phyloP scores from a whole-genome alignment of 2,888 invertebrate genomes.

The Brachypalpus laphriformis region DNA sequence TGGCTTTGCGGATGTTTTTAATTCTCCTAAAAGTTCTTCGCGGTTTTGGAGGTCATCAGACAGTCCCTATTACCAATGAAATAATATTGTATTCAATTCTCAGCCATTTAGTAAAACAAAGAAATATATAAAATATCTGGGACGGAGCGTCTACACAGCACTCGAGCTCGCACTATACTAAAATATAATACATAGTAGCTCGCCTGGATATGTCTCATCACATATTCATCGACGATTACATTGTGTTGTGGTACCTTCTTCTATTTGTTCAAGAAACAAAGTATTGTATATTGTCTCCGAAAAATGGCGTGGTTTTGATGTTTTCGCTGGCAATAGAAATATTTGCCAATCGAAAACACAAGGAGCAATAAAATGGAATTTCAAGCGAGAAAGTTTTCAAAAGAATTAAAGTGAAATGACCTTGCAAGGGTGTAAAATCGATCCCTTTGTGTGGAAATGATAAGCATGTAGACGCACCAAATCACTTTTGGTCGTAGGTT shows the following conservation, averaged over 20 bases:
- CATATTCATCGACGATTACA: constrained; percentile 10
- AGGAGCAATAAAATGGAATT: constrained; percentile 27
- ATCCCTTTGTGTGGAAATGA: constrained; percentile 51
- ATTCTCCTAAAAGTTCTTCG: constrained; percentile 88
- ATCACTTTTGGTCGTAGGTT: constrained; percentile 25
- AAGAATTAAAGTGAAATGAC: constrained; percentile 38
- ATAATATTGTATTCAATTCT: not conserved
- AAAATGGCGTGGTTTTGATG: constrained; percentile 52
- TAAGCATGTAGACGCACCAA: constrained; percentile 54
- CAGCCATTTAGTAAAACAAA: not conserved
- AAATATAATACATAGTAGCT: constrained; percentile 33
- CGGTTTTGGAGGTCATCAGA: constrained; percentile 90
- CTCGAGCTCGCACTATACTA: constrained; percentile 54
- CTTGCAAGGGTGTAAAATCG: constrained; percentile 67
- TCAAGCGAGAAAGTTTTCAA: constrained; percentile 43
- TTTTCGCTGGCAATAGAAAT: constrained; percentile 19
- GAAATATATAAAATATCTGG: constrained; percentile 16
- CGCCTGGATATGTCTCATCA: constrained; percentile 38
- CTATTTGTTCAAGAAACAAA: not conserved
- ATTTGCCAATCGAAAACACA: constrained; percentile 40
- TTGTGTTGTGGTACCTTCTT: not conserved
- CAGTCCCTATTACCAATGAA: constrained; percentile 85
- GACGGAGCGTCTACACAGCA: constrained; percentile 55
- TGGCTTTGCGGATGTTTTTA: constrained; percentile 88
- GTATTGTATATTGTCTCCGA: constrained; percentile 13